Base-by-base conservation (phyloP, 2,797 vertebrate genomes). In the Artibeus lituratus region DNA sequence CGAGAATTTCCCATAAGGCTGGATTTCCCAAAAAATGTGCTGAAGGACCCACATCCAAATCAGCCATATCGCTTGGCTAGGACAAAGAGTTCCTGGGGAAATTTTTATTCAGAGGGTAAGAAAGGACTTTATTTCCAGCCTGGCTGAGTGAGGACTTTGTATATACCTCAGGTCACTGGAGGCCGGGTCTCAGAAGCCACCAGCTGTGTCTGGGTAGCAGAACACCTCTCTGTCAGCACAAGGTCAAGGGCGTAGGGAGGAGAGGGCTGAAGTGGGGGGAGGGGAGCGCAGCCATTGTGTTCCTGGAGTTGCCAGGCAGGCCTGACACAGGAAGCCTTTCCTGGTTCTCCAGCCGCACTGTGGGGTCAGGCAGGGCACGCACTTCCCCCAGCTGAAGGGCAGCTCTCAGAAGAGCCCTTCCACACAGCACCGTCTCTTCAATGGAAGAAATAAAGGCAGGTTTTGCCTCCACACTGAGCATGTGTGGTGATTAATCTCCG, bases 241-340 rank as follows among this genome's bases (percentile, higher is more conserved):
- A 80, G 87, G 87, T 93, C 87, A 44, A 70, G 72, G 78, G 42
- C 57, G 32, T 24, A 11, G 29, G 42, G 62, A 49, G 49, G 80
- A 62, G 21, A 6, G 3, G 26, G 57, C 9, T 59, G 72, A n/a
- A 70, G 44, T 7, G 32, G 32, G n/a, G 24, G 24, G 73, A 57
- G 49, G 62, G 19, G 35, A 35, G 57, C 0, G 0, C 69, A 47
- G 93, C 87, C 80, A 80, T 18, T 10, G 62, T 11, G 83, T 37
- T 44, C 22, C 82, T 65, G 86, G 47, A 59, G 65, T 67, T 94
- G 73, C 86, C 77, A 78, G 90, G 80, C 89, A 4, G 24, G 29
- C 82, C 59, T 37, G 19, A 39, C 7, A 73, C 14, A 10, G 47
- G 88, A 87, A 67, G 55, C n/a, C 42, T 70, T 84, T 53, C 35